Base-by-base conservation (phyloP, 2,888 invertebrate species). In the Gonocerus acuteangulatus region DNA sequence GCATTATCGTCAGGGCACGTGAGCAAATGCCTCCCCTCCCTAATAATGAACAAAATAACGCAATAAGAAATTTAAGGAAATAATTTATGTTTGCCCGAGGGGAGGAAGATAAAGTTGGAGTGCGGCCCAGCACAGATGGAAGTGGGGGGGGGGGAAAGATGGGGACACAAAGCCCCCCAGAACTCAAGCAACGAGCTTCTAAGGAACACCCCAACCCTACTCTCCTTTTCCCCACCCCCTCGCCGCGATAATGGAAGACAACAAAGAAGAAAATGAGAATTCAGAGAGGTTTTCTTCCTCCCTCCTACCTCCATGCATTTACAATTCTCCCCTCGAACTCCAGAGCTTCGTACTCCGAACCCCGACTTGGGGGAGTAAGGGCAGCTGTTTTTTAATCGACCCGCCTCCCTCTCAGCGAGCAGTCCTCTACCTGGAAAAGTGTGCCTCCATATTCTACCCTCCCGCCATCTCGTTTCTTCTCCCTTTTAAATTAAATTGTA, bases 291-390 rank as follows among this genome's bases (percentile, higher is more conserved):
- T 32, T 34, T 36, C 34, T 51, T 51, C 32, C 15, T 32, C 27
- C 23, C 9, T 19, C 36, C 18, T 34, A 13, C 34, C 51, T 6
- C 61, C 61, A 61, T 63, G 63, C 63, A 61, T 64, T 64, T 61
- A 57, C 58, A 58, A 52, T 42, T 59, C 27, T 48, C 21, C 27
- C 13, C 18, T 27, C 27, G 27, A 27, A 27, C 27, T 27, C 9
- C 27, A 27, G 27, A 6, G 27, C 4, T 4, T 18, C 51, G 9
- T 27, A 42, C 54, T n/a, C 48, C 48, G 47, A 16, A 15, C 45
- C 39, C 54, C n/a, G 4, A 7, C 16, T 19, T 7, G 42, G 42
- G 42, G 2, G 13, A 13, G 13, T 32, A 51, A 34, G 49, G 32
- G 49, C 19, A 13, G 4, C 42, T 51, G 51, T 51, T 51, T 51